Base-by-base conservation (phyloP, 2,797 vertebrate species). In the Onychomys arenicola region DNA sequence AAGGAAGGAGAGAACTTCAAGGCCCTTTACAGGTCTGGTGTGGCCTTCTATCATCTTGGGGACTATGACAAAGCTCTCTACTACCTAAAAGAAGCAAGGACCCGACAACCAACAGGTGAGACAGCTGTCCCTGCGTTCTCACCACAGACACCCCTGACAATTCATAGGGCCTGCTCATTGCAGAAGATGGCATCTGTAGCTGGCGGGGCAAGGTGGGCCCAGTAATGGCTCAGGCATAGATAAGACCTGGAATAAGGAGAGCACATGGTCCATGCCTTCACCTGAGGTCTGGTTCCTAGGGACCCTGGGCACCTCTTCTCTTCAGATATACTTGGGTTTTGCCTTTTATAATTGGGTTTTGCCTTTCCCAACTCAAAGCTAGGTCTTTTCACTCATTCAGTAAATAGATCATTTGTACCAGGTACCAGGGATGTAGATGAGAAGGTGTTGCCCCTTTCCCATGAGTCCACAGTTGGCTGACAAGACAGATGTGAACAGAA, bases 1-100 rank as follows among this genome's bases (percentile, higher is more conserved):
- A 99, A 99, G 97, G 99, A 99, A 96, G 99, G 99, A 0, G 99
- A 99, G 98, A 99, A 99, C 98, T 99, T 99, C 99, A 99, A 99
- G 98, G 99, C 99, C 0, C 99, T 99, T 90, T 99, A 99, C 98
- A 99, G 99, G 55, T 99, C 99, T 0, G 99, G 99, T 0, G 99
- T 99, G 97, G 99, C 99, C 0, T 99, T 99, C 95, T 99, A 99
- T 98, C 99, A 99, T 98, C 99, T 99, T 49, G 99, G 99, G 92
- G 99, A 99, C 98, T 99, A 99, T 97, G 99, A 99, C 98, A 99
- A 99, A 98, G 99, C 99, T 43, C 99, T 99, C 97, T 98, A 99
- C 98, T 99, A 99, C 98, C 99, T 99, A 98, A 99, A 99, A 98
- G 99, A 99, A 99, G 99, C 99, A 3, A 99, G 99, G 98, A 99